Evolutionary conservation across 2,888 invertebrate genomes (phyloP).

Genomic region (Platypus cylindrus): DNA sequence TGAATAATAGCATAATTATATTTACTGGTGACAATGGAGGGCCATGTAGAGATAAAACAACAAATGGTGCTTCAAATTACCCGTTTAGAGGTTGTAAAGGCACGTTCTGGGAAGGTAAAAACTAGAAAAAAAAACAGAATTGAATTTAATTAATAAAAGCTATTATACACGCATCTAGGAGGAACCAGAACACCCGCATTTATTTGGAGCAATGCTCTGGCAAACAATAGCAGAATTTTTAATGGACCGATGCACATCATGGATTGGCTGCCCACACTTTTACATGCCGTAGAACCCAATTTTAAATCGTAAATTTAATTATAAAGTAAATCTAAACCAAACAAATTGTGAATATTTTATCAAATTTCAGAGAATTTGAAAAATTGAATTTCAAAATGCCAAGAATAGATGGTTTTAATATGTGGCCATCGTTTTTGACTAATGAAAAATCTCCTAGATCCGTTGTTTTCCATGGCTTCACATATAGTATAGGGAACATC

Average conservation of each 20-base stretch:
- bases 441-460: conserved; percentile 49
- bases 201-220: conserved; percentile 63
- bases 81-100: conserved; percentile 78
- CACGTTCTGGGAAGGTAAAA: conserved; percentile 74
- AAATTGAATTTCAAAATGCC: too few species aligned
- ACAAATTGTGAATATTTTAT: too few species aligned
- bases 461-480: too few species aligned
- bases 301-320: too few species aligned
- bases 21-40: conserved; percentile 92
- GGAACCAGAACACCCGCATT: conserved; percentile 73
- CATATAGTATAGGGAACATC: too few species aligned
- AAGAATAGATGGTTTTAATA: conserved; percentile 63
- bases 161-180: too few species aligned
- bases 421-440: conserved; percentile 60
- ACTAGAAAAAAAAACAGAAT: too few species aligned
- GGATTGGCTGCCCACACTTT: conserved; percentile 83
- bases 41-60: too few species aligned
- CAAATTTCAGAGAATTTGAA: neutral
- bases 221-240: conserved; percentile 46
- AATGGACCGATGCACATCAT: conserved; percentile 63
- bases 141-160: too few species aligned
- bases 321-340: conserved; percentile 25
- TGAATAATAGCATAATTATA: conserved; percentile 70
- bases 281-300: too few species aligned
- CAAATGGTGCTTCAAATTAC: conserved; percentile 79